Conservation (phyloP, 2,888 invertebrate species). For the Philereme vetulata region DNA sequence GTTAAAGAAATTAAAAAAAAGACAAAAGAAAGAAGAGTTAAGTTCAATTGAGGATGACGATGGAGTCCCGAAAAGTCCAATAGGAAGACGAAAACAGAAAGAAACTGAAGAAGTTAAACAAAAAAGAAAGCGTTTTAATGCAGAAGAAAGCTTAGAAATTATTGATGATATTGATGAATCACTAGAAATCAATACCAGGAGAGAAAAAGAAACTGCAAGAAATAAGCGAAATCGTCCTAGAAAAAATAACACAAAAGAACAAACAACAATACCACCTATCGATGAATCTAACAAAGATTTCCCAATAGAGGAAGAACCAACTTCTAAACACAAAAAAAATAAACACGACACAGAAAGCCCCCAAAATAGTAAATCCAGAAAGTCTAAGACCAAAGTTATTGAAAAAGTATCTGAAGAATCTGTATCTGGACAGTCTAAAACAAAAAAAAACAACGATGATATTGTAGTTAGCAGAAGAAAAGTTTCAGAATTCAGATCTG, state of each 20-base stretch:
- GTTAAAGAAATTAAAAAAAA: slow-evolving; percentile 15
- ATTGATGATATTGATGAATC: slow-evolving; percentile 11
- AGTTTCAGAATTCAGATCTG: neutral
- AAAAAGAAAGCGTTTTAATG: slow-evolving; percentile 16
- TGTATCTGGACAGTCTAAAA: neutral
- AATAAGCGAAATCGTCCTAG: slow-evolving; percentile 5
- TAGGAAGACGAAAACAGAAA: slow-evolving; percentile 13
- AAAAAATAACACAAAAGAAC: slow-evolving; percentile 9
- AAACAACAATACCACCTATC: neutral
- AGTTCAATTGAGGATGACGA: slow-evolving; percentile 7
- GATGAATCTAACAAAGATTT: slow-evolving; percentile 9
- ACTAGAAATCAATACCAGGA: neutral
- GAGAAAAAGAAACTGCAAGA: slow-evolving; percentile 5
- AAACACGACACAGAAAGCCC: neutral
- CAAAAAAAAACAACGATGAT: neutral
- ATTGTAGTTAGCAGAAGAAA: slow-evolving; percentile 14
- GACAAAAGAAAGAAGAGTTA: slow-evolving; percentile 1
- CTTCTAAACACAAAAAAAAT: neutral
- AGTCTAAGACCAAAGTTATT: slow-evolving; percentile 1
- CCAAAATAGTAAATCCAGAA: neutral
- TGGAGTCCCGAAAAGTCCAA: neutral
- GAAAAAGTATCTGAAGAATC: slow-evolving; percentile 4
- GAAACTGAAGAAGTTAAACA: slow-evolving; percentile 16
- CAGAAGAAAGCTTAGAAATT: slow-evolving; percentile 7
- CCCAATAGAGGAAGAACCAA: slow-evolving; percentile 3